Evolutionary conservation across 2,113 vertebrate genomes (phyloP).

Genomic region (Progne subis): DNA sequence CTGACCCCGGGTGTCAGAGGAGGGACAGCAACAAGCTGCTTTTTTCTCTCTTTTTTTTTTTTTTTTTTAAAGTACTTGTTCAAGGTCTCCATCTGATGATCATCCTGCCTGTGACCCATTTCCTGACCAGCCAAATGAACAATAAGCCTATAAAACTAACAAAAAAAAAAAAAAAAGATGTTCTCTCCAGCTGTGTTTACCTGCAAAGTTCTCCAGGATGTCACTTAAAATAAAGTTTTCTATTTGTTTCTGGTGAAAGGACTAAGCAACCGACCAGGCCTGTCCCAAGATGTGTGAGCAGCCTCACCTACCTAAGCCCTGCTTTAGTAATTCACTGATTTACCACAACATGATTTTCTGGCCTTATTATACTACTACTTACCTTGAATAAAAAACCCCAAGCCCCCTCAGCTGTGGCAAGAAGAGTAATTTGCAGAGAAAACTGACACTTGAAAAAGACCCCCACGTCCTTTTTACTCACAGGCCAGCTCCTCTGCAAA

Average conservation of each 20-base stretch:
- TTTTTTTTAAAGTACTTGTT: background rate
- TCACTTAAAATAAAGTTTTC: slow-evolving; percentile 38
- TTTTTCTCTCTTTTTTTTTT: background rate
- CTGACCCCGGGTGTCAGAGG: background rate
- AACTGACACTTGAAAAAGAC: background rate
- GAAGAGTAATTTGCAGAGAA: background rate
- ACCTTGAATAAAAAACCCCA: background rate
- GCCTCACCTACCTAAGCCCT: background rate
- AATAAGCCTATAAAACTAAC: slow-evolving; percentile 46
- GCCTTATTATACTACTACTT: background rate
- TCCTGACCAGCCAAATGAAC: slow-evolving; percentile 52
- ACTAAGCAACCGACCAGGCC: background rate
- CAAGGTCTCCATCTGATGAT: slow-evolving; percentile 46
- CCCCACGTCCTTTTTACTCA: background rate
- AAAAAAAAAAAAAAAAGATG: background rate
- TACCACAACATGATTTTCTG: background rate
- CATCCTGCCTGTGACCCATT: slow-evolving; percentile 43
- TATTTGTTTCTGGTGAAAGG: slow-evolving; percentile 30
- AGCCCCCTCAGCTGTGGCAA: background rate
- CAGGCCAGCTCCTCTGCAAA: background rate
- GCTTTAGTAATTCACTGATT: background rate
- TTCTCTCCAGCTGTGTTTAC: slow-evolving; percentile 63
- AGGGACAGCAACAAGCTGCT: background rate
- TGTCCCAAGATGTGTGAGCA: background rate
- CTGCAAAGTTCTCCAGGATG: slow-evolving; percentile 50